A percentile compares a stretch with the other conserved stretches of the same genome.
Conservation (phyloP, 2,888 invertebrate species). For the Nasonia oneida region DNA sequence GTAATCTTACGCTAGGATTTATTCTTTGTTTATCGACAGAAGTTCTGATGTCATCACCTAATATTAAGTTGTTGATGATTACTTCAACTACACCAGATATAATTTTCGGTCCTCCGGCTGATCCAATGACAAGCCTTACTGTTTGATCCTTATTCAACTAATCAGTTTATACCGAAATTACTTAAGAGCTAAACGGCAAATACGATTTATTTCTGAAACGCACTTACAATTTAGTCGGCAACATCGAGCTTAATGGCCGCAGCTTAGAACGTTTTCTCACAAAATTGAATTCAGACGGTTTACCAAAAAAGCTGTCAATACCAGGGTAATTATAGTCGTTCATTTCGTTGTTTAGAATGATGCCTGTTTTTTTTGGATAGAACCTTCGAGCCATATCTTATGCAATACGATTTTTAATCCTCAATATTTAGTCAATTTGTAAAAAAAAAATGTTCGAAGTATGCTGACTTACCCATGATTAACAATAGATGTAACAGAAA, state of each 20-base stretch:
- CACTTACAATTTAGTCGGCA: constrained; percentile 81
- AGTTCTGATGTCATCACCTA: constrained; percentile 10
- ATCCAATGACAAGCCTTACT: constrained; percentile 85
- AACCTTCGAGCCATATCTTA: constrained; percentile 46
- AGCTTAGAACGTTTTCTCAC: constrained; percentile 86
- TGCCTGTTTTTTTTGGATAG: constrained; percentile 91
- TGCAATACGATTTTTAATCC: not conserved
- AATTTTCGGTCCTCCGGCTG: constrained; percentile 94
- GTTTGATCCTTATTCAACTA: constrained; percentile 39
- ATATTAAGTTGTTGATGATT: constrained; percentile 34
- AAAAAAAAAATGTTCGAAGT: not conserved
- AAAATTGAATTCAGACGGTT: constrained; percentile 92
- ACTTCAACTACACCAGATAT: constrained; percentile 86
- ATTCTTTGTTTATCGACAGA: constrained; percentile 36
- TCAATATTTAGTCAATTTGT: not conserved
- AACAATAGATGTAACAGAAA: constrained; percentile 93
- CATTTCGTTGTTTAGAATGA: constrained; percentile 93
- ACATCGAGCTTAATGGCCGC: constrained; percentile 94
- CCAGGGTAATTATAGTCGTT: constrained; percentile 91
- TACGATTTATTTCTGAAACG: not conserved
- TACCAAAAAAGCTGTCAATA: constrained; percentile 85
- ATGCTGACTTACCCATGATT: constrained; percentile 86
- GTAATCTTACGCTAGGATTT: constrained; percentile 41
- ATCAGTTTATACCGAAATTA: not conserved
- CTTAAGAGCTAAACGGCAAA: not conserved